These are phyloP conservation scores for Gonioctena quinquepunctata DNA, from an alignment of 1,140 invertebrate genomes.

Conservation along the genomic window DNA sequence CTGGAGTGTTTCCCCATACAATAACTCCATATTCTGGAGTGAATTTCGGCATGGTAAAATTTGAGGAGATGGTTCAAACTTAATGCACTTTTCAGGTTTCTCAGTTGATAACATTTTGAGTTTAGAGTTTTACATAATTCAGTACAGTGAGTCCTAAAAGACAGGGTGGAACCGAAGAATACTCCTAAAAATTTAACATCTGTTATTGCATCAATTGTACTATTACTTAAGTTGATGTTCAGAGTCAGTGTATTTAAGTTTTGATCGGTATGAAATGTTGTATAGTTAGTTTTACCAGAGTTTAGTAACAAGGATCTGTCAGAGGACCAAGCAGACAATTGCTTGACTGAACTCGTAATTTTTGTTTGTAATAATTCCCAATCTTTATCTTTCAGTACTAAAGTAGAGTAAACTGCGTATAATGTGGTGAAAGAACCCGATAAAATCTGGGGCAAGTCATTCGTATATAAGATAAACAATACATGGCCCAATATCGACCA, in stretches of 20 bases:
- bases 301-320: not conserved
- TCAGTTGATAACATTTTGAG: conserved; percentile 4
- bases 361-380: not conserved
- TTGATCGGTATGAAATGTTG: conserved; percentile 1
- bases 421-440: not conserved
- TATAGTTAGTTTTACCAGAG: not conserved
- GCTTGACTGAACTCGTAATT: not conserved
- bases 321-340: not conserved
- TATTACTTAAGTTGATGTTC: not conserved
- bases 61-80: too few species aligned
- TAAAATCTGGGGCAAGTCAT: not conserved
- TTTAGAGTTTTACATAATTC: conserved; percentile 1
- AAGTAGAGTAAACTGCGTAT: not conserved
- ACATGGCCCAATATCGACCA: not conserved
- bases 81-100: not conserved
- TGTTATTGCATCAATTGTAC: conserved; percentile 7
- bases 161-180: conserved; percentile 4
- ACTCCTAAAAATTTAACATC: conserved; percentile 2
- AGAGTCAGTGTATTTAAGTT: not conserved
- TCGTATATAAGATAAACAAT: not conserved
- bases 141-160: not conserved
- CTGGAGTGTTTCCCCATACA: not conserved
- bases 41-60: not conserved
- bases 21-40: conserved; percentile 5
- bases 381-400: not conserved